Base-by-base conservation (phyloP, 30 jellyfish, hydroid and myxozoan genomes). In the Pseudorhiza aurosa region DNA sequence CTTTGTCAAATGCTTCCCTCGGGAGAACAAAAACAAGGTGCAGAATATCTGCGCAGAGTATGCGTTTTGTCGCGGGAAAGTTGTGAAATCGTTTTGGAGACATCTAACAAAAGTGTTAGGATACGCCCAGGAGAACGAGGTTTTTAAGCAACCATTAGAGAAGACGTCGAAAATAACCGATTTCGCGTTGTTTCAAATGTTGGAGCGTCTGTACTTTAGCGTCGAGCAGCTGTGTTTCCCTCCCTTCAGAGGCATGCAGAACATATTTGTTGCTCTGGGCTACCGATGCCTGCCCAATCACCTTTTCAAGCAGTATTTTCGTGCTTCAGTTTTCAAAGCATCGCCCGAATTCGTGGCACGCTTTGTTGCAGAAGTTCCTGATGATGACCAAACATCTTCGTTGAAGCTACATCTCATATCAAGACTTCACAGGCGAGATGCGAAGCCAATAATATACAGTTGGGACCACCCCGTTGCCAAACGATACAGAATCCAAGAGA, bases 381-480 rank as follows among this genome's bases (percentile, higher is more conserved):
- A 87, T 46, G 74, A 63, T 22, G 87, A 65, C 50, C 88, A 72
- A 57, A 55, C 36, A 17, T 42, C 85, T 33, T 22, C 85, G 7
- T 32, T 82, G 10, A 89, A 89, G 37, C 25, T 81, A 9, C 83
- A 81, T 47, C 85, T 89, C 40, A 37, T 77, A 18, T 40, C 94
- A 10, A 25, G 81, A 29, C 68, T 89, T 40, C 94, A 96, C 5
- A 75, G 70, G 45, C 70, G 42, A 39, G 58, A 27, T 18, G 93
- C 92, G 27, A 83, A 81, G 26, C 59, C 72, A 2, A 68, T 82
- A 49, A 18, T 89, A 4, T 12, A 11, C 10, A 25, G 29, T 4
- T 89, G 97, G 97, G 70, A 70, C 19, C 95, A 89, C 60, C 95
- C 97, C 0, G 56, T 57, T 17, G 93, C 88, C 24, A 82, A 33